Percentiles rank a stretch among this genome's conserved stretches.
Evolutionary conservation across 2,113 vertebrate species (phyloP).

Genomic region (Ctenodactylus gundi): DNA sequence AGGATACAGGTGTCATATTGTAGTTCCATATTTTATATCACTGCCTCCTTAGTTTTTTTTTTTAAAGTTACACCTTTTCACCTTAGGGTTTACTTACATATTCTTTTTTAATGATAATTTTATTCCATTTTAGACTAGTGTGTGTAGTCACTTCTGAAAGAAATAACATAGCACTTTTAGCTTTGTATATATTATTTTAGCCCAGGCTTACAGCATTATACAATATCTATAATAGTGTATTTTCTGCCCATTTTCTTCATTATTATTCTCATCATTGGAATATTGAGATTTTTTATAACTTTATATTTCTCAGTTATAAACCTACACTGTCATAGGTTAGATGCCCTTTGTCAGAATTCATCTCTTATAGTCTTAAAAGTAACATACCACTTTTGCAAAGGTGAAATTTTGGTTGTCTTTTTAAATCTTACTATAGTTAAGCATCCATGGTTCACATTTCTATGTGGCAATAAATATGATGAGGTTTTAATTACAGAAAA

Average conservation of each 20-base stretch:
- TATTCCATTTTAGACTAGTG: neutral
- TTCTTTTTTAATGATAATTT: neutral
- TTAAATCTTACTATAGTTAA: neutral
- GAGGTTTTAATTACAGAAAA: slow-evolving; percentile 16
- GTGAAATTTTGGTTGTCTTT: slow-evolving; percentile 1
- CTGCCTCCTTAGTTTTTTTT: neutral
- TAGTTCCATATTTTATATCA: neutral
- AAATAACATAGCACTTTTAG: neutral
- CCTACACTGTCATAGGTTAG: neutral
- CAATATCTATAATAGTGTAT: neutral
- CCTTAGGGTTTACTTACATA: neutral
- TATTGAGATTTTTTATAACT: slow-evolving; percentile 33
- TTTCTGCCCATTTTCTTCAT: neutral
- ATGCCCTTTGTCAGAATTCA: neutral
- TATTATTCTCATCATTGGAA: neutral
- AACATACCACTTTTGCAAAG: slow-evolving; percentile 35
- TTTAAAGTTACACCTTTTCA: neutral
- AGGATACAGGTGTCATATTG: neutral
- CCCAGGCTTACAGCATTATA: neutral
- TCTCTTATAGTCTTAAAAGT: neutral
- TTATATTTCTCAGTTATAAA: neutral
- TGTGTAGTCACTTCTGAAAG: neutral
- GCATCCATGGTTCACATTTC: slow-evolving; percentile 12
- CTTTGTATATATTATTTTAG: slow-evolving; percentile 18
- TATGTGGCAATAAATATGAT: neutral